Evolutionary conservation across 2,113 vertebrate genomes (phyloP).

Genomic region (Hypocryptadius cinnamomeus): DNA sequence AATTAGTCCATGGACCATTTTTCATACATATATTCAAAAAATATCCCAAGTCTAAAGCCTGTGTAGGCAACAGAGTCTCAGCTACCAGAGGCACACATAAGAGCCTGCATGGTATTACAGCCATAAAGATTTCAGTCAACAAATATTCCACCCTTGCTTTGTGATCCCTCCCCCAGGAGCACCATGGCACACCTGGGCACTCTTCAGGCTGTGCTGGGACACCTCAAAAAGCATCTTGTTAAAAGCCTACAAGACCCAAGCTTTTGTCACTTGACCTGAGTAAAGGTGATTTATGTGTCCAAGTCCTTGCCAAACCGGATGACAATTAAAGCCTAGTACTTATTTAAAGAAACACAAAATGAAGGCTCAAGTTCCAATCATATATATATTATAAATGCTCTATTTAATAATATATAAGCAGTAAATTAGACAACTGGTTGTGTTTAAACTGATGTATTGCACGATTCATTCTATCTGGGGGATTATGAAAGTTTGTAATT

Average conservation of each 20-base stretch:
- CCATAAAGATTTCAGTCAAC: neutral
- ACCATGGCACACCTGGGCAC: neutral
- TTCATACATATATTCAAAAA: neutral
- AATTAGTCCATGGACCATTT: neutral
- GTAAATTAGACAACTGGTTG: neutral
- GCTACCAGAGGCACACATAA: neutral
- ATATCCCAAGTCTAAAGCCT: neutral
- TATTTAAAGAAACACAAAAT: neutral
- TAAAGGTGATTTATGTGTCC: neutral
- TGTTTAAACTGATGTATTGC: neutral
- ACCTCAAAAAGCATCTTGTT: neutral
- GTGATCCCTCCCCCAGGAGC: neutral
- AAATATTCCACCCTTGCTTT: neutral
- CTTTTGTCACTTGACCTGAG: neutral
- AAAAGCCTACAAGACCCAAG: neutral
- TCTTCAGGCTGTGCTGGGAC: neutral
- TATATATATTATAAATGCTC: neutral
- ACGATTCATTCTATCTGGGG: neutral
- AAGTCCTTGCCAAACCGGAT: neutral
- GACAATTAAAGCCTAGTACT: neutral
- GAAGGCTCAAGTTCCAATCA: neutral
- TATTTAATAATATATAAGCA: neutral
- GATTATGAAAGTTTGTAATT: neutral
- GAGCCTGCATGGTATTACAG: accelerated
- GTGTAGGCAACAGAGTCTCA: neutral